A percentile compares a stretch with the other conserved stretches of the same genome.
phyloP scores from a whole-genome alignment of 2,113 vertebrate genomes.

The Sinocyclocheilus anophthalmus region DNA sequence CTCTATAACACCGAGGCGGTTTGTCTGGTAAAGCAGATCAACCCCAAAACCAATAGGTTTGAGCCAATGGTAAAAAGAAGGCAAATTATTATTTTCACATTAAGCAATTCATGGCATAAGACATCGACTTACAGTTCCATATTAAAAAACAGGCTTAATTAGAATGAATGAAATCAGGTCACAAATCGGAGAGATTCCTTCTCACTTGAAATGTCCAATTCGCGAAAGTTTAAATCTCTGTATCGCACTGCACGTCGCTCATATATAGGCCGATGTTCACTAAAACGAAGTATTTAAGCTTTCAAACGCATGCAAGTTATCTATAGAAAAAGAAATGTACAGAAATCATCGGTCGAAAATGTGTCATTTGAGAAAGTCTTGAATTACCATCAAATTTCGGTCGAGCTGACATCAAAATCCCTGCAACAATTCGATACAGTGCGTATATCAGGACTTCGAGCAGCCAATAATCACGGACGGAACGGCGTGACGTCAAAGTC shows the following conservation, averaged over 20 bases:
- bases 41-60: conserved; percentile 71
- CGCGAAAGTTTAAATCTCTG: not conserved
- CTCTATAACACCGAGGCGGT: conserved; percentile 81
- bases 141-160: conserved; percentile 33
- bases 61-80: conserved; percentile 48
- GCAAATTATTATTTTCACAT: not conserved
- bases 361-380: not conserved
- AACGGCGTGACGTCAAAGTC: conserved; percentile 88
- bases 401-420: conserved; percentile 47
- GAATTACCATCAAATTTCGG: conserved; percentile 30
- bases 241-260: not conserved
- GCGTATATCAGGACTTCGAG: conserved; percentile 71
- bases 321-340: not conserved
- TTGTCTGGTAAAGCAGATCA: conserved; percentile 82
- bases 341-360: not conserved
- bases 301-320: not conserved
- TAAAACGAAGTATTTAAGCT: not conserved
- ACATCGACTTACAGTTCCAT: not conserved
- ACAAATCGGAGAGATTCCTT: not conserved
- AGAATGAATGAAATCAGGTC: not conserved
- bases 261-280: not conserved
- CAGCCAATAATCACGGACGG: conserved; percentile 84
- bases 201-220: not conserved
- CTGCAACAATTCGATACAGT: conserved; percentile 1
- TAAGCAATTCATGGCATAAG: not conserved